phyloP scores from a whole-genome alignment of 2,797 vertebrate species.

The Furcifer pardalis region DNA sequence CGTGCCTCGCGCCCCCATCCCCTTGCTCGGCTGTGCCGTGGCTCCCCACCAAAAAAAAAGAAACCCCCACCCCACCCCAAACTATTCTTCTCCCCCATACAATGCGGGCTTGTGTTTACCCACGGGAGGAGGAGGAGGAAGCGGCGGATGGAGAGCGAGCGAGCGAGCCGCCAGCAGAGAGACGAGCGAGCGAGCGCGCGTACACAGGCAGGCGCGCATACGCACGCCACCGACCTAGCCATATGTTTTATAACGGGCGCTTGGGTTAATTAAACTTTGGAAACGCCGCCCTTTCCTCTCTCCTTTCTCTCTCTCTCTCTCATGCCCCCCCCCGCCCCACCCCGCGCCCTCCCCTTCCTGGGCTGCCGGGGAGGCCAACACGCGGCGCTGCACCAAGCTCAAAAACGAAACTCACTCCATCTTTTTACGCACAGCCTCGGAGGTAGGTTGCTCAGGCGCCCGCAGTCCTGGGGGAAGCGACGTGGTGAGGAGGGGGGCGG shows the following conservation, averaged over 20 bases:
- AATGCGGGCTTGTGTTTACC: constrained; percentile 52
- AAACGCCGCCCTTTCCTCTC: background rate
- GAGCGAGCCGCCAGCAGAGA: too few species aligned
- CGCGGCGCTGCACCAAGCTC: constrained; percentile 16
- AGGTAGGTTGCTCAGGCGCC: background rate
- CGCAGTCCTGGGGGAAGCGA: background rate
- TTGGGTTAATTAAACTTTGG: constrained; percentile 38
- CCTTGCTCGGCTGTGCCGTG: background rate
- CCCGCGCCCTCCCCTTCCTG: background rate
- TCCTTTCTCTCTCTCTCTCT: too few species aligned
- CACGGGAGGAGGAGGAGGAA: constrained; percentile 38
- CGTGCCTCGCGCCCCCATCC: background rate
- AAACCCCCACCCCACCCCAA: background rate
- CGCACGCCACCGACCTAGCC: background rate
- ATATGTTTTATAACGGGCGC: background rate
- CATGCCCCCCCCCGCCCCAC: too few species aligned
- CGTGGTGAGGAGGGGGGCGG: background rate
- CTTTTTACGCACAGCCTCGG: background rate
- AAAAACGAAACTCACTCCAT: constrained; percentile 11
- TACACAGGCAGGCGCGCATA: background rate
- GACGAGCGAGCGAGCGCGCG: too few species aligned
- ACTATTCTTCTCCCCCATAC: constrained; percentile 7
- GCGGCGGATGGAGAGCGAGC: background rate
- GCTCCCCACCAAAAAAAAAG: background rate
- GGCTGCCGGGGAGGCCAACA: background rate